phyloP scores from a whole-genome alignment of 2,888 invertebrate genomes.

The Rhagium mordax region DNA sequence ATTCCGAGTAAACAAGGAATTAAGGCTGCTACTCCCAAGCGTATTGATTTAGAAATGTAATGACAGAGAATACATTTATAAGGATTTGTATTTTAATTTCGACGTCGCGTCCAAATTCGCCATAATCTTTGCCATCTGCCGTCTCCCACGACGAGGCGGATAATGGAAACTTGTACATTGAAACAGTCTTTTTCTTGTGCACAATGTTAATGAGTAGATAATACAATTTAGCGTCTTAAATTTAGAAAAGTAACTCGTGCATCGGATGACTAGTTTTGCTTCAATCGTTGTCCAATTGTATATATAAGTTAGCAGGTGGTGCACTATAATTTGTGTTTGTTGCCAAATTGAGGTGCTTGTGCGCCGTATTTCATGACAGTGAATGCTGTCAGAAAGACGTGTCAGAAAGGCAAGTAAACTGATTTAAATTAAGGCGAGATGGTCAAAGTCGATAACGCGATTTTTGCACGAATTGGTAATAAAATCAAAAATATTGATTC shows the following conservation, averaged over 20 bases:
- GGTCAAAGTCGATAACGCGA: too few relatives aligned
- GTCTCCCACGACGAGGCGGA: neutral
- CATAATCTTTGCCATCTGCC: conserved; percentile 3
- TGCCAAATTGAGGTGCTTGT: conserved; percentile 14
- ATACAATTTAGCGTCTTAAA: neutral
- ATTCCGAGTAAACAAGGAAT: neutral
- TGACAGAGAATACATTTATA: neutral
- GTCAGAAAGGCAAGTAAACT: too few relatives aligned
- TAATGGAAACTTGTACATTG: neutral
- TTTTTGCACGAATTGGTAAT: too few relatives aligned
- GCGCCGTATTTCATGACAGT: too few relatives aligned
- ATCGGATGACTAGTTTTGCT: conserved; percentile 1
- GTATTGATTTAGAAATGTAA: neutral
- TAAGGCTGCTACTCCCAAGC: neutral
- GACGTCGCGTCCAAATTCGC: neutral
- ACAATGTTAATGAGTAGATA: conserved; percentile 21
- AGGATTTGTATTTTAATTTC: conserved; percentile 5
- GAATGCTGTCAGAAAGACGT: too few relatives aligned
- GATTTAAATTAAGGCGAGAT: too few relatives aligned
- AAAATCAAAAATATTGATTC: too few relatives aligned
- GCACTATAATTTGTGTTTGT: neutral
- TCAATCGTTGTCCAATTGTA: neutral
- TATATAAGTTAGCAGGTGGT: conserved; percentile 13
- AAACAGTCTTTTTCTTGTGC: neutral
- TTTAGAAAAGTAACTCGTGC: conserved; percentile 17